phyloP scores from a whole-genome alignment of 2,888 invertebrate species.

The Selenia dentaria region DNA sequence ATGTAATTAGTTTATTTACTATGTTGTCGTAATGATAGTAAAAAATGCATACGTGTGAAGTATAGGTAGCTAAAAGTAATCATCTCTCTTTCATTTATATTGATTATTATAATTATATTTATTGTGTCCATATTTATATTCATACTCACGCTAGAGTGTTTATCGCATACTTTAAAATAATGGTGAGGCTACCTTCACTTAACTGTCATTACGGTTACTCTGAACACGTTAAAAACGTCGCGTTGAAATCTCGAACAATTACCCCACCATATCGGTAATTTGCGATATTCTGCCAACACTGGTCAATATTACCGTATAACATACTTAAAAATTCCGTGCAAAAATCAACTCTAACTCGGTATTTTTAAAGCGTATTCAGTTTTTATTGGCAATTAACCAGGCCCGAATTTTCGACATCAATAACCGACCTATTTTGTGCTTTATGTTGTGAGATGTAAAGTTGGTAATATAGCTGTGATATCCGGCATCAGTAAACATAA shows the following conservation, averaged over 20 bases:
- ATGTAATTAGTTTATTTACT: no score
- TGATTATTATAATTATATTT: background rate
- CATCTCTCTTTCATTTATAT: no score
- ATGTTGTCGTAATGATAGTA: no score
- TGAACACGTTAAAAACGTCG: slow-evolving; percentile 60
- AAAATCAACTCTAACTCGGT: slow-evolving; percentile 18
- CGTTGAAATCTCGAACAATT: slow-evolving; percentile 70
- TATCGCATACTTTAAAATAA: slow-evolving; percentile 18
- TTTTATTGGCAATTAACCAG: slow-evolving; percentile 13
- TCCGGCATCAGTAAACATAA: slow-evolving; percentile 70
- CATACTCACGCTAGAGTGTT: slow-evolving; percentile 25
- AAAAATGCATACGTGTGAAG: no score
- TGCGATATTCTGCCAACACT: slow-evolving; percentile 72
- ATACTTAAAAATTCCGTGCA: slow-evolving; percentile 30
- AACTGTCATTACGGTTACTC: slow-evolving; percentile 55
- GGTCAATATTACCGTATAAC: slow-evolving; percentile 57
- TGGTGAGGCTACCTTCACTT: slow-evolving; percentile 25
- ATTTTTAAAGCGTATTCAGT: slow-evolving; percentile 28
- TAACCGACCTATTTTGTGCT: slow-evolving; percentile 39
- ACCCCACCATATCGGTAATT: slow-evolving; percentile 74
- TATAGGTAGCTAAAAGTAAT: no score
- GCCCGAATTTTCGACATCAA: slow-evolving; percentile 37
- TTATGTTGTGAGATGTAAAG: slow-evolving; percentile 39
- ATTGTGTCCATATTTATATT: background rate
- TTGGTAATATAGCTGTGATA: slow-evolving; percentile 35